phyloP scores from a whole-genome alignment of 1,140 invertebrate genomes.

The Lanistes nyassanus region DNA sequence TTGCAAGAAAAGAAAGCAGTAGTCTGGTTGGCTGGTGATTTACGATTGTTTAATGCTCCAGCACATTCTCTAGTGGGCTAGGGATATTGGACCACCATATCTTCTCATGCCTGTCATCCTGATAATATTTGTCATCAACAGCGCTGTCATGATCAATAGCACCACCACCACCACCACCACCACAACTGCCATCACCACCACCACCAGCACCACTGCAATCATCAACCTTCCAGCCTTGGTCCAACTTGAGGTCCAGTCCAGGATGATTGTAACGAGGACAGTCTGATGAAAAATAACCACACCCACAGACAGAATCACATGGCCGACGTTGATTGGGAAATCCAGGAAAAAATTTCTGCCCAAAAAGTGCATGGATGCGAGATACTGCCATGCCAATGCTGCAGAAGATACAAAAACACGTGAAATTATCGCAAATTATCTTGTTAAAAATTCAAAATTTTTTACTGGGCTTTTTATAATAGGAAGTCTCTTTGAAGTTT shows the following conservation, averaged over 20 bases:
- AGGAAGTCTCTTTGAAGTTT: background rate
- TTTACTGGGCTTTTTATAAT: background rate
- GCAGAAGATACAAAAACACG: slow-evolving; percentile 12
- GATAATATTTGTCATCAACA: background rate
- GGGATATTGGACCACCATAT: too few species aligned
- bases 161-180: too few species aligned
- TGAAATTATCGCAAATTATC: background rate
- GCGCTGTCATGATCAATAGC: background rate
- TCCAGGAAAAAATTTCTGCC: slow-evolving; percentile 31
- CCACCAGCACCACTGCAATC: background rate
- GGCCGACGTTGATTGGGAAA: slow-evolving; percentile 32
- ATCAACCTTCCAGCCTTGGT: background rate
- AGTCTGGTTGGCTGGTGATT: too few species aligned
- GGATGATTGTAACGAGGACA: slow-evolving; percentile 19
- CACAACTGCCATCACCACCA: too few species aligned
- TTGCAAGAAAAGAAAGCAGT: too few species aligned
- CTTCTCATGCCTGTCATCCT: background rate
- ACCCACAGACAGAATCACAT: slow-evolving; percentile 24
- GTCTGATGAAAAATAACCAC: slow-evolving; percentile 30
- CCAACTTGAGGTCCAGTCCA: slow-evolving; percentile 32
- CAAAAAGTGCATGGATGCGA: slow-evolving; percentile 34
- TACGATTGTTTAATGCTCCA: too few species aligned
- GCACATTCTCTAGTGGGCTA: too few species aligned
- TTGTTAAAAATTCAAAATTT: background rate
- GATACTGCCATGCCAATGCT: slow-evolving; percentile 28